phyloP scores from a whole-genome alignment of 2,113 vertebrate genomes.

The Crocuta crocuta region DNA sequence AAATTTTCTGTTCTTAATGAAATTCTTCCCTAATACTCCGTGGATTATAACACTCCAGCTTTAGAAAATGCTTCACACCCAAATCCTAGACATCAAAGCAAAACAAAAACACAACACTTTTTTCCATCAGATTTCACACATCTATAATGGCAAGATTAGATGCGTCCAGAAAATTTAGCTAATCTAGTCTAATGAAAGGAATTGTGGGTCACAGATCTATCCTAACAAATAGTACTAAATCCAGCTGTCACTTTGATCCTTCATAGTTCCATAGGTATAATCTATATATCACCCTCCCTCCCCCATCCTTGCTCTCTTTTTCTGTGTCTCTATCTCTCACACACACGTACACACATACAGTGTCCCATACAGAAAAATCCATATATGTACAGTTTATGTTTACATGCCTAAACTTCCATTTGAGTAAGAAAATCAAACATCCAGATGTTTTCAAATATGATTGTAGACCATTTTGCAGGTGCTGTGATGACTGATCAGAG shows the following conservation, averaged over 20 bases:
- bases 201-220: neutral
- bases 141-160: neutral
- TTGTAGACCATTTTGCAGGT: neutral
- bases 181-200: neutral
- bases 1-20: neutral
- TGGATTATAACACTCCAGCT: neutral
- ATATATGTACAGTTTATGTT: neutral
- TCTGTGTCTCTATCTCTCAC: neutral
- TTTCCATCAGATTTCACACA: neutral
- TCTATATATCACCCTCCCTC: neutral
- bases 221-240: neutral
- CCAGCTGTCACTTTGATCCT: neutral
- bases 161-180: neutral
- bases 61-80: neutral
- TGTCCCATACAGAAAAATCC: neutral
- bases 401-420: neutral
- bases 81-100: constrained; percentile 39
- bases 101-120: neutral
- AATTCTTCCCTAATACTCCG: neutral
- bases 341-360: neutral
- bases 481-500: neutral
- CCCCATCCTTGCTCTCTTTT: neutral
- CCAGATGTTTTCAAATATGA: neutral
- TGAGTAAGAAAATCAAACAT: neutral
- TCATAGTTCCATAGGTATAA: neutral